Evolutionary conservation across 2,113 vertebrate species (phyloP).

Genomic region (Eulacestoma nigropectus): DNA sequence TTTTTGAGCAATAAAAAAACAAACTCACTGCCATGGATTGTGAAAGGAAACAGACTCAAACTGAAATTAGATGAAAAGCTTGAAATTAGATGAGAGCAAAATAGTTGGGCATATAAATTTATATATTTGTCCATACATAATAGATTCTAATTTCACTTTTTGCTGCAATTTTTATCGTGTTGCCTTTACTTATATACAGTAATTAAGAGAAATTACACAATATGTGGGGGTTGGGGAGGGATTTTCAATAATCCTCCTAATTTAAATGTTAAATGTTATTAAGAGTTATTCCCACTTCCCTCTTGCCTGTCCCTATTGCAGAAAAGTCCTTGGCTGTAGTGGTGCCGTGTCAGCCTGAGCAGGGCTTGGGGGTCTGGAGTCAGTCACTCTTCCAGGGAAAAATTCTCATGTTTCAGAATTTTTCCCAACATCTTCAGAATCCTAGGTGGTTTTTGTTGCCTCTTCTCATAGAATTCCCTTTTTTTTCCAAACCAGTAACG

Average conservation of each 20-base stretch:
- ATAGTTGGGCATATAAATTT: background rate
- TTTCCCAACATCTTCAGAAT: background rate
- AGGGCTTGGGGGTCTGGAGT: background rate
- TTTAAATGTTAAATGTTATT: background rate
- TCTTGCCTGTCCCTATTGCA: background rate
- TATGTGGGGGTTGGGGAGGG: background rate
- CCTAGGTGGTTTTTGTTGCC: accelerated
- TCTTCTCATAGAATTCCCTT: background rate
- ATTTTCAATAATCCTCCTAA: background rate
- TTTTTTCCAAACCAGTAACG: background rate
- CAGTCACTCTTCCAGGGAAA: background rate
- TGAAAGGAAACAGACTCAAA: constrained; percentile 22
- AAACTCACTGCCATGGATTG: background rate
- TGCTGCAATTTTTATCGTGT: background rate
- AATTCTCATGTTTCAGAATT: background rate
- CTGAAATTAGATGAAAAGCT: constrained; percentile 49
- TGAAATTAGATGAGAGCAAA: constrained; percentile 37
- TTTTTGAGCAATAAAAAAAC: background rate
- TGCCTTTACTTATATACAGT: background rate
- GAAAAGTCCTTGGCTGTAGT: background rate
- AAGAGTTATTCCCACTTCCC: background rate
- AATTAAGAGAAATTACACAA: background rate
- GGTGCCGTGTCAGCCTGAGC: background rate
- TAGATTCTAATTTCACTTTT: background rate
- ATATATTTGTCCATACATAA: background rate